Evolutionary conservation across 2,888 invertebrate species (phyloP).

Genomic region (Mimachlamys varia): DNA sequence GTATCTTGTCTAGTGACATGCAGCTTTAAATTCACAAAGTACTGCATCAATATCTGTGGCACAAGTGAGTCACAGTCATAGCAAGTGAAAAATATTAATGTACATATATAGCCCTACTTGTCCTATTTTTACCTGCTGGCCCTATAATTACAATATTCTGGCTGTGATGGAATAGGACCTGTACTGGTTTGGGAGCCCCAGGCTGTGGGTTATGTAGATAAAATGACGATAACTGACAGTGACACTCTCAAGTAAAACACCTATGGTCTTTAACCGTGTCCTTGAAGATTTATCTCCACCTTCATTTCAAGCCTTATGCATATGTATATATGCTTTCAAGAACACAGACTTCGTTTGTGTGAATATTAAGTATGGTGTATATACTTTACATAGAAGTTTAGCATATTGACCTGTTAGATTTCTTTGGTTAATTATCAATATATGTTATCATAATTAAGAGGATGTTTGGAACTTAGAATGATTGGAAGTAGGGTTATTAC

Average conservation of each 20-base stretch:
- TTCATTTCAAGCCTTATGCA: not conserved
- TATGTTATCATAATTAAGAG: no score
- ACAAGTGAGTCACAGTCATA: not conserved
- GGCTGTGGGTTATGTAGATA: slow-evolving; percentile 17
- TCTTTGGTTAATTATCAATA: no score
- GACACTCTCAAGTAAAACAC: slow-evolving; percentile 14
- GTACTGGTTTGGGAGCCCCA: not conserved
- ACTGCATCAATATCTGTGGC: no score
- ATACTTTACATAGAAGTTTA: not conserved
- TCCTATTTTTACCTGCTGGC: not conserved
- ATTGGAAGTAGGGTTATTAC: no score
- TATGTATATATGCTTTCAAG: not conserved
- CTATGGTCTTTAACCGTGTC: slow-evolving; percentile 14
- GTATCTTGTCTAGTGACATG: not conserved
- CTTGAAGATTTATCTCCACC: not conserved
- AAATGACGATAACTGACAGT: slow-evolving; percentile 10
- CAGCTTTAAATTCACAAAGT: not conserved
- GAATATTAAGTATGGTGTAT: not conserved
- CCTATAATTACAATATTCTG: not conserved
- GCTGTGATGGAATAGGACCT: not conserved
- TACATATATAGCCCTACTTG: not conserved
- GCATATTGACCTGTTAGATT: not conserved
- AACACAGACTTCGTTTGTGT: not conserved
- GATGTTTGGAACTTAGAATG: no score
- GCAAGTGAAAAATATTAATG: not conserved